These are phyloP conservation scores for Heterodera schachtii DNA, from an alignment of 1,140 invertebrate genomes.

Conservation along the genomic window DNA sequence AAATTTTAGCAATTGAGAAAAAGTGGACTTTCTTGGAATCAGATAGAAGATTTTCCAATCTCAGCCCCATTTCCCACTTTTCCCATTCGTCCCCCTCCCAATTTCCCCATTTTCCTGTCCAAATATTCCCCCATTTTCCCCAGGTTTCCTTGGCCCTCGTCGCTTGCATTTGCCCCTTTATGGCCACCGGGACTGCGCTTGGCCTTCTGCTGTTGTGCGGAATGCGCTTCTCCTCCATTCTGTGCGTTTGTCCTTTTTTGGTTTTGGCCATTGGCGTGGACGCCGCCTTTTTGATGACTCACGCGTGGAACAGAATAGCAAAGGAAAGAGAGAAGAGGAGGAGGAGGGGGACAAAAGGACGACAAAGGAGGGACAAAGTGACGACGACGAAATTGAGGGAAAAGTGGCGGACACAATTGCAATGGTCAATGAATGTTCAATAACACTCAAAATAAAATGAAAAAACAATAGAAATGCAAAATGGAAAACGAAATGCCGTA, in stretches of 20 bases:
- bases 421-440: constrained; percentile 47
- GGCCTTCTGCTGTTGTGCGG: constrained; percentile 59
- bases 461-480: no score
- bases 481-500: no score
- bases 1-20: background rate
- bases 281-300: constrained; percentile 31
- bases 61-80: no score
- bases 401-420: constrained; percentile 33
- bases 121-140: constrained; percentile 7
- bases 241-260: constrained; percentile 61
- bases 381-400: constrained; percentile 18
- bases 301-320: constrained; percentile 31
- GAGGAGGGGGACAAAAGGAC: background rate
- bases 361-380: background rate
- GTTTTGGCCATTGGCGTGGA: constrained; percentile 64
- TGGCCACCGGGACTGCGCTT: constrained; percentile 57
- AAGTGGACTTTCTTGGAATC: no score
- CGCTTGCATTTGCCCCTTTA: constrained; percentile 56
- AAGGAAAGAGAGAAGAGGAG: background rate
- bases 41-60: no score
- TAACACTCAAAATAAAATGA: constrained; percentile 44
- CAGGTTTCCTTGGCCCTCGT: constrained; percentile 48
- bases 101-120: constrained; percentile 10
- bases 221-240: constrained; percentile 52
- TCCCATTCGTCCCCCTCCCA: background rate